These are phyloP conservation scores for Melipona quadrifasciata DNA, from an alignment of 1,140 invertebrate genomes.

Conservation along the genomic window DNA sequence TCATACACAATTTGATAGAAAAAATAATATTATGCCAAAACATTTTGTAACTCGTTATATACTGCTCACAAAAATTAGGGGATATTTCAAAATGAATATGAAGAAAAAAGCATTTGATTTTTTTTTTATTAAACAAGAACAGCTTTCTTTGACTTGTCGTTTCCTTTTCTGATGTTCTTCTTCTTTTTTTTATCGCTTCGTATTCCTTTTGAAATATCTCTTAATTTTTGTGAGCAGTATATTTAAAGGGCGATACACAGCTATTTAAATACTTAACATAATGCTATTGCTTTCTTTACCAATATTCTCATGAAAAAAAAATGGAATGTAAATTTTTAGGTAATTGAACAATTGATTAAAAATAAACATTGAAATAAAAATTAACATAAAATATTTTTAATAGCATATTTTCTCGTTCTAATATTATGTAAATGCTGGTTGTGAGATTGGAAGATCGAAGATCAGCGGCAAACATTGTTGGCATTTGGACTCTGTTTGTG, in stretches of 20 bases:
- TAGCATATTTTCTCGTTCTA: background rate
- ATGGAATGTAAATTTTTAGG: background rate
- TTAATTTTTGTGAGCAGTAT: no score
- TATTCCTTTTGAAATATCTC: no score
- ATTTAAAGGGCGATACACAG: background rate
- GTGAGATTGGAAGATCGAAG: conserved; percentile 34
- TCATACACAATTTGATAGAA: background rate
- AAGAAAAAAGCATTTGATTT: no score
- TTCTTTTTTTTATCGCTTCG: no score
- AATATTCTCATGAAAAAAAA: background rate
- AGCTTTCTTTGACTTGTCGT: no score
- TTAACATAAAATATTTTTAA: background rate
- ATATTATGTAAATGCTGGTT: conserved; percentile 29
- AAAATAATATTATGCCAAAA: background rate
- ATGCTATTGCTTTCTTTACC: no score
- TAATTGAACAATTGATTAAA: background rate
- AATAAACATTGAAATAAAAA: background rate
- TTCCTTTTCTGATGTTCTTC: no score
- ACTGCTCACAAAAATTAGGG: no score
- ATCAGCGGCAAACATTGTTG: conserved; percentile 44
- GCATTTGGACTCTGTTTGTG: background rate
- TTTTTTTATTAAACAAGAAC: no score
- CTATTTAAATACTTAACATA: no score
- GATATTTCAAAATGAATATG: no score
- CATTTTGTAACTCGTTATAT: background rate